These are phyloP conservation scores for Steinernema hermaphroditum DNA, from an alignment of 2,888 invertebrate species.

Conservation along the genomic window DNA sequence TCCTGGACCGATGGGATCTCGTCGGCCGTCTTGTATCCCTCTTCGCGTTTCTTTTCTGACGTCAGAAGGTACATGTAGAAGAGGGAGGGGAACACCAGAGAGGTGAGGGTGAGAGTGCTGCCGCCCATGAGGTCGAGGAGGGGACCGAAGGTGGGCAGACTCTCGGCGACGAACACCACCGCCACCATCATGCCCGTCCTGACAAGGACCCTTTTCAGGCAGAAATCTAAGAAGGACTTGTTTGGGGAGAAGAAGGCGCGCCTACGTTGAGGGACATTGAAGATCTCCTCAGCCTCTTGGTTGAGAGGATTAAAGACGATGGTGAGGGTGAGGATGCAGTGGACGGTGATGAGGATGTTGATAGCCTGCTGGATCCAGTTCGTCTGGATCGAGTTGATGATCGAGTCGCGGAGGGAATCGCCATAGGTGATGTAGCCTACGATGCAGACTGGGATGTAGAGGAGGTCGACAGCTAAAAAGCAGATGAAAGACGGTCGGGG, in stretches of 20 bases:
- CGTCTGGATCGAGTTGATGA: conserved; percentile 53
- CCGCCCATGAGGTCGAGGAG: conserved; percentile 45
- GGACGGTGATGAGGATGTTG: conserved; percentile 60
- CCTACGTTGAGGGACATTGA: conserved; percentile 58
- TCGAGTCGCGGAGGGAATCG: conserved; percentile 55
- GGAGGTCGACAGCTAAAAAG: conserved; percentile 54
- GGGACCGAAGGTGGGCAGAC: conserved; percentile 42
- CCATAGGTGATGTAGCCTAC: conserved; percentile 60
- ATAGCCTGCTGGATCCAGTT: conserved; percentile 48
- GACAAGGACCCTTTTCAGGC: conserved; percentile 45
- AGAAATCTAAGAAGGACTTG: conserved; percentile 35
- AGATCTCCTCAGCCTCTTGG: conserved; percentile 62
- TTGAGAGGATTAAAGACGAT: conserved; percentile 63
- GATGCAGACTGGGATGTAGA: conserved; percentile 59
- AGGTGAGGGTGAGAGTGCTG: conserved; percentile 50
- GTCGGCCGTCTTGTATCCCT: not conserved
- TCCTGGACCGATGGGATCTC: not conserved
- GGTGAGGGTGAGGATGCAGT: conserved; percentile 60
- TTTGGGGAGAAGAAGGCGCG: not conserved
- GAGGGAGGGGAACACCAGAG: conserved; percentile 48
- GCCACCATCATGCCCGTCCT: conserved; percentile 50
- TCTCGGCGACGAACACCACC: conserved; percentile 40
- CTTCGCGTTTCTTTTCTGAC: not conserved
- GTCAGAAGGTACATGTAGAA: not conserved
- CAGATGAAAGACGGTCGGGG: conserved; percentile 59